phyloP scores from a whole-genome alignment of 2,888 invertebrate species.

The Drosophila mayaguana region DNA sequence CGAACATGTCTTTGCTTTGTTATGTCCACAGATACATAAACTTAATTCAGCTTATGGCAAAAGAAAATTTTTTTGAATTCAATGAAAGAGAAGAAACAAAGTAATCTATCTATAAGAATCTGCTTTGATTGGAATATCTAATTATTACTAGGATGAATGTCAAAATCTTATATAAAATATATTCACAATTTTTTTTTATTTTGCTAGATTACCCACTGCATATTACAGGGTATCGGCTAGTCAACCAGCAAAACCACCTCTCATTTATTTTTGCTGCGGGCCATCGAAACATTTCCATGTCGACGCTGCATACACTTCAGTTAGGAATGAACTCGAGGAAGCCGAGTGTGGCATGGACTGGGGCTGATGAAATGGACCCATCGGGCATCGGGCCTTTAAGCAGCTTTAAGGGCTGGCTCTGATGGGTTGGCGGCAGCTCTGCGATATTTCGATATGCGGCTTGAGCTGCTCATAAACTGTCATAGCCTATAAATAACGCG shows the following conservation, averaged over 20 bases:
- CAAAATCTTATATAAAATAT: too few relatives aligned
- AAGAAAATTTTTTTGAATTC: background rate
- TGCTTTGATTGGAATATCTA: background rate
- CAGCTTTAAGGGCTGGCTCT: background rate
- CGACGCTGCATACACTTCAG: slow-evolving; percentile 4
- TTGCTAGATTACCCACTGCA: too few relatives aligned
- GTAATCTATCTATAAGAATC: background rate
- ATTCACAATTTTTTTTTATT: too few relatives aligned
- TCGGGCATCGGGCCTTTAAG: background rate
- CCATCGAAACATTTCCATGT: background rate
- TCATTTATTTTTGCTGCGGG: background rate
- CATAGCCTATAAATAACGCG: background rate
- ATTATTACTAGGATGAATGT: too few relatives aligned
- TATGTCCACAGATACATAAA: background rate
- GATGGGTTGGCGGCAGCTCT: background rate
- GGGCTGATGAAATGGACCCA: background rate
- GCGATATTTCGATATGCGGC: background rate
- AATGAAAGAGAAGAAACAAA: background rate
- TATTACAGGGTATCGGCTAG: background rate
- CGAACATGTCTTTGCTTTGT: background rate
- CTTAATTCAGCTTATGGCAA: background rate
- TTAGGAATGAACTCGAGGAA: background rate
- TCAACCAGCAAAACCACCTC: background rate
- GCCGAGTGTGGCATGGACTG: background rate
- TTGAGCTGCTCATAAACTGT: background rate